These are phyloP conservation scores for Troilus luridus DNA, from an alignment of 2,888 invertebrate species.

Conservation along the genomic window DNA sequence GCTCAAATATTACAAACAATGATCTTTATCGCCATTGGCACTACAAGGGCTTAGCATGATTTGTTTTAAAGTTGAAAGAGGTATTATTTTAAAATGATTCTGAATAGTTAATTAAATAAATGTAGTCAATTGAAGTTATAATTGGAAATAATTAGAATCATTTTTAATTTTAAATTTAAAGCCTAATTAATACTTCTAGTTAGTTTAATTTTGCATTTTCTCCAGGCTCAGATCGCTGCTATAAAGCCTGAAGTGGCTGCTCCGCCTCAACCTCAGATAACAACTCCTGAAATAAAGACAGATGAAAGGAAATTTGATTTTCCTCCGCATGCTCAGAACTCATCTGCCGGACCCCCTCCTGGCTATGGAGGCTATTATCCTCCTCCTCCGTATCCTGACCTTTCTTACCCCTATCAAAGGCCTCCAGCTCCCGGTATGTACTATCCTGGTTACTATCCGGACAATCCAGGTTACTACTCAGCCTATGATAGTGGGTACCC, in stretches of 20 bases:
- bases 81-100: no score
- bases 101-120: no score
- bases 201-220: background rate
- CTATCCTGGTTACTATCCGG: conserved; percentile 55
- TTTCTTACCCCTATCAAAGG: conserved; percentile 36
- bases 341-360: background rate
- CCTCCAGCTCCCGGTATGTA: conserved; percentile 56
- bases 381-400: conserved; percentile 46
- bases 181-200: background rate
- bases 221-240: conserved; percentile 55
- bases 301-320: conserved; percentile 53
- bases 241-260: conserved; percentile 74
- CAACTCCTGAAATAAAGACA: conserved; percentile 46
- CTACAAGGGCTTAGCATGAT: no score
- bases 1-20: no score
- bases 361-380: background rate
- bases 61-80: no score
- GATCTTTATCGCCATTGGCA: no score
- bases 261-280: conserved; percentile 67
- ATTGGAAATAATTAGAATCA: background rate
- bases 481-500: conserved; percentile 45
- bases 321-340: background rate
- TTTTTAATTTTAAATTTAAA: background rate
- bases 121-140: no score
- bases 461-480: conserved; percentile 8